phyloP scores from a whole-genome alignment of 2,797 vertebrate genomes.

The Amniataba percoides region DNA sequence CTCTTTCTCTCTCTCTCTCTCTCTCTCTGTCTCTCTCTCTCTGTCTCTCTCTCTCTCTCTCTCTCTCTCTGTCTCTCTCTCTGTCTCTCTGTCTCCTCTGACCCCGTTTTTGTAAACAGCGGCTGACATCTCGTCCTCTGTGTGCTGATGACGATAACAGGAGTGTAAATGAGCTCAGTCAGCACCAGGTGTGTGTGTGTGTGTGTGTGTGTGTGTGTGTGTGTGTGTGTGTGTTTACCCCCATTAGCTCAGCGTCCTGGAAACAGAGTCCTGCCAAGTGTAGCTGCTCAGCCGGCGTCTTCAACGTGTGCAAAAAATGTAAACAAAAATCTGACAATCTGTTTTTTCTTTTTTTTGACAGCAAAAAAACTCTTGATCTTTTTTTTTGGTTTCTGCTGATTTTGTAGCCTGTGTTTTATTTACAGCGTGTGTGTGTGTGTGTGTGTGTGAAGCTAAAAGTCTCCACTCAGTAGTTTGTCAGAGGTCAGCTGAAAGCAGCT shows the following conservation, averaged over 20 bases:
- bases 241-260: constrained; percentile 16
- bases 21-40: not conserved
- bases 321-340: not conserved
- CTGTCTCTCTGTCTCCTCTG: not conserved
- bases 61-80: not conserved
- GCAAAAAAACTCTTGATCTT: not conserved
- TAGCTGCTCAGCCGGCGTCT: not conserved
- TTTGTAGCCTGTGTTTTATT: not conserved
- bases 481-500: constrained; percentile 21
- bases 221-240: constrained; percentile 16
- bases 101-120: constrained; percentile 50
- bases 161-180: constrained; percentile 47
- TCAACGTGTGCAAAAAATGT: not conserved
- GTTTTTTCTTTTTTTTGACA: not conserved
- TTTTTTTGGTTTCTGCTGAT: not conserved
- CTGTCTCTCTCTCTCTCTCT: not conserved
- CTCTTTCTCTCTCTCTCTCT: not conserved
- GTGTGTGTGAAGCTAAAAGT: not conserved
- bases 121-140: constrained; percentile 45
- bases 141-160: constrained; percentile 51
- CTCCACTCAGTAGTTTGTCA: constrained; percentile 7
- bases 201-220: constrained; percentile 24
- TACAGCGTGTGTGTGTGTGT: not conserved
- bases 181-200: constrained; percentile 47
- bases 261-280: constrained; percentile 22